phyloP scores from a whole-genome alignment of 2,113 vertebrate genomes.

The Pelecanoides urinatrix region DNA sequence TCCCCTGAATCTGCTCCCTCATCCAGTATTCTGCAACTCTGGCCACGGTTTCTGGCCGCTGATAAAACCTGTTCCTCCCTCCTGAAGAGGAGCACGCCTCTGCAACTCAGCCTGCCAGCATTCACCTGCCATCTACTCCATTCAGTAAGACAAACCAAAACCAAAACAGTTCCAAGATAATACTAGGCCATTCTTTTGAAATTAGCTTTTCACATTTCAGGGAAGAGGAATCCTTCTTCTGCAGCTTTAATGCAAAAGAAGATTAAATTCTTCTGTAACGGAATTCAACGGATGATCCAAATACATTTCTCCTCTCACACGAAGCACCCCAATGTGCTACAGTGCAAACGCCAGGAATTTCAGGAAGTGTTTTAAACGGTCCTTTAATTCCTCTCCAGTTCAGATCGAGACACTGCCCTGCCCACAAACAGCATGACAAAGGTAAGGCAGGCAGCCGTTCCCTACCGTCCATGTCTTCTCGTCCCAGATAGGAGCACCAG shows the following conservation, averaged over 20 bases:
- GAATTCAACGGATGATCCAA: neutral
- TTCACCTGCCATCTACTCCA: fast-evolving
- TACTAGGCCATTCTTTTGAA: neutral
- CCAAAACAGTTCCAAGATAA: neutral
- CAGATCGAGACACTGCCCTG: neutral
- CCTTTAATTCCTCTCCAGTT: too few species aligned
- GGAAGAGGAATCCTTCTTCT: neutral
- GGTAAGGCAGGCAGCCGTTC: neutral
- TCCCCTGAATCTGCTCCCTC: neutral
- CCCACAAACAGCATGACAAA: neutral
- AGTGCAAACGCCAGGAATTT: neutral
- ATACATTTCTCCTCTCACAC: neutral
- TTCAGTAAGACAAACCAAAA: too few species aligned
- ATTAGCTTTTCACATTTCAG: neutral
- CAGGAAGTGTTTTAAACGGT: neutral
- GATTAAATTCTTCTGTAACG: neutral
- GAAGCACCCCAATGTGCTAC: neutral
- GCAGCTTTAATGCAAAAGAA: neutral
- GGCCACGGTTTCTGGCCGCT: neutral
- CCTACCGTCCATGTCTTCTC: constrained; percentile 89
- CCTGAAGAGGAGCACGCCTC: neutral
- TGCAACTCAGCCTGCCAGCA: fast-evolving
- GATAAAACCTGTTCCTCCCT: neutral
- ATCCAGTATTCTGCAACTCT: neutral
- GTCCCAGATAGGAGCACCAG: constrained; percentile 92